These are phyloP conservation scores for Lasioglossum morio DNA, from an alignment of 2,888 invertebrate genomes.

Conservation along the genomic window DNA sequence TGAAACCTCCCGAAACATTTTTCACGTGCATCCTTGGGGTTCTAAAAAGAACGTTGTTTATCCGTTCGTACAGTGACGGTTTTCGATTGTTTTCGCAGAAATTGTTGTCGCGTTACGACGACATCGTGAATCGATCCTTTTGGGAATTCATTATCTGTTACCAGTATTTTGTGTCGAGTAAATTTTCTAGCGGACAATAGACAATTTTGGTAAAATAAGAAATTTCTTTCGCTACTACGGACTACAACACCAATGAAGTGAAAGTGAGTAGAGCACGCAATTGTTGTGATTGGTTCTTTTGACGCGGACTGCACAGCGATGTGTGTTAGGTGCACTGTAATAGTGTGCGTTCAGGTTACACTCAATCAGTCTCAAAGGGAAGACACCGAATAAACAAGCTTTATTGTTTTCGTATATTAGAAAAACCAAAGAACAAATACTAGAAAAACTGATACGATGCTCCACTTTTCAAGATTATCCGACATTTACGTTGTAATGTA, in stretches of 20 bases:
- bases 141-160: background rate
- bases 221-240: background rate
- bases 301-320: background rate
- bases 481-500: background rate
- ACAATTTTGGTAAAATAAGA: background rate
- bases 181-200: background rate
- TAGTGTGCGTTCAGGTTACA: background rate
- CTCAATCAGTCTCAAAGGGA: background rate
- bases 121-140: background rate
- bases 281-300: background rate
- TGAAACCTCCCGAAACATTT: constrained; percentile 38
- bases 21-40: constrained; percentile 63
- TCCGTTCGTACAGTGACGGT: constrained; percentile 80
- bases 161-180: background rate
- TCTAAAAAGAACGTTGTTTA: constrained; percentile 72
- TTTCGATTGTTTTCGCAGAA: background rate
- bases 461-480: background rate
- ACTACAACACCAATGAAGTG: background rate
- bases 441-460: background rate
- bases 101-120: background rate
- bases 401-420: background rate
- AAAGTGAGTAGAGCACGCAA: background rate
- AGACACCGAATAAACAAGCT: background rate
- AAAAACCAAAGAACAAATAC: background rate
- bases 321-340: background rate